phyloP scores from a whole-genome alignment of 92 coral and sea anemone genomes.

The Virgularia gustaviana region DNA sequence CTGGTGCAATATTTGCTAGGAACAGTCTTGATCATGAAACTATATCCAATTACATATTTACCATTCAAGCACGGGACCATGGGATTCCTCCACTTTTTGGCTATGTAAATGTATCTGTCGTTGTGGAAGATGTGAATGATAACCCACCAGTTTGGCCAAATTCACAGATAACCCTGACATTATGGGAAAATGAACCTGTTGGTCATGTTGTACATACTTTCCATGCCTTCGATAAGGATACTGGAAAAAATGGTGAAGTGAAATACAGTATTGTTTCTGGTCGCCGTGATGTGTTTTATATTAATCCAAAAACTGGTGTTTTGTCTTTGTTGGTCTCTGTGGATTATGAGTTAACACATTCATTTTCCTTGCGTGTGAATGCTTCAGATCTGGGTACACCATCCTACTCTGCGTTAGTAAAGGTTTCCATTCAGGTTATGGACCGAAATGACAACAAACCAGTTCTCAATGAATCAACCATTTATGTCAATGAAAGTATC shows the following conservation, averaged over 20 bases:
- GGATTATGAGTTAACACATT: slow-evolving; percentile 59
- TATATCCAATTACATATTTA: slow-evolving; percentile 48
- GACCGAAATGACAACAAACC: slow-evolving; percentile 94
- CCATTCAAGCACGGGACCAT: slow-evolving; percentile 78
- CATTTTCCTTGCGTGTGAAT: slow-evolving; percentile 53
- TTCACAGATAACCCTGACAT: slow-evolving; percentile 46
- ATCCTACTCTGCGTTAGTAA: slow-evolving; percentile 48
- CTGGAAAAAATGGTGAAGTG: slow-evolving; percentile 69
- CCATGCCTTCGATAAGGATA: slow-evolving; percentile 70
- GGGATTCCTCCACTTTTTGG: slow-evolving; percentile 84
- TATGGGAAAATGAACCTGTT: slow-evolving; percentile 67
- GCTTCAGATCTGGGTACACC: slow-evolving; percentile 86
- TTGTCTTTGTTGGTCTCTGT: slow-evolving; percentile 58
- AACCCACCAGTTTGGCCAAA: slow-evolving; percentile 70
- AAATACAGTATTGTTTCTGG: slow-evolving; percentile 64
- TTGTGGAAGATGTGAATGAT: slow-evolving; percentile 79
- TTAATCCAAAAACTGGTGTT: slow-evolving; percentile 61
- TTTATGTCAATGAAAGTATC: slow-evolving; percentile 56
- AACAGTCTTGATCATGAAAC: slow-evolving; percentile 69
- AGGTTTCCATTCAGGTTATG: slow-evolving; percentile 62
- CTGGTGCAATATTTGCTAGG: slow-evolving; percentile 66
- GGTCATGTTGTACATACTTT: slow-evolving; percentile 65
- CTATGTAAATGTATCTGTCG: slow-evolving; percentile 65
- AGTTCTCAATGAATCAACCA: slow-evolving; percentile 57
- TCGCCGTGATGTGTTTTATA: slow-evolving; percentile 61